Percentiles rank a stretch among this genome's conserved stretches.
Evolutionary conservation across 2,888 invertebrate species (phyloP).

Genomic region (Liopterus haemorrhoidalis): DNA sequence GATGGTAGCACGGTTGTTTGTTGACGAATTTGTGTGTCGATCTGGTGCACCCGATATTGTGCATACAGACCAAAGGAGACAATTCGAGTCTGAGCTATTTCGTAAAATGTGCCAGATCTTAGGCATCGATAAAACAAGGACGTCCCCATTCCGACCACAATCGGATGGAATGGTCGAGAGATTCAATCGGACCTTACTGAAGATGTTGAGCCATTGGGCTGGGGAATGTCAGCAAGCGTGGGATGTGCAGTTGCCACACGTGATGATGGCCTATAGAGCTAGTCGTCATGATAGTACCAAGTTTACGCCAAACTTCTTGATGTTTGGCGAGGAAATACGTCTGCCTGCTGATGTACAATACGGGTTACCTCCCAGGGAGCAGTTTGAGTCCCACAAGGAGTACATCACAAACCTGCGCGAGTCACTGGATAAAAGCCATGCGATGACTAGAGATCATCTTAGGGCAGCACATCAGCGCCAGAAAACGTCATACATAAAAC

Average conservation of each 20-base stretch:
- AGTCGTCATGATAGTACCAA: conserved; percentile 13
- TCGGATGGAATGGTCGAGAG: conserved; percentile 30
- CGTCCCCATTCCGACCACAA: conserved; percentile 29
- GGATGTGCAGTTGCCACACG: conserved; percentile 6
- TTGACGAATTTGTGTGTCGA: conserved; percentile 25
- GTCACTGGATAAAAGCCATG: not conserved
- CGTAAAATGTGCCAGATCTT: conserved; percentile 21
- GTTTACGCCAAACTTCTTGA: not conserved
- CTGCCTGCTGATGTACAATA: conserved; percentile 1
- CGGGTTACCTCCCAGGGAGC: not conserved
- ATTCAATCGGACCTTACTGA: conserved; percentile 28
- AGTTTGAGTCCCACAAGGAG: not conserved
- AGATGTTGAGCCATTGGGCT: conserved; percentile 14
- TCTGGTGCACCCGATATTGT: conserved; percentile 24
- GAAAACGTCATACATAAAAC: not conserved
- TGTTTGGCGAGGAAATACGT: not conserved
- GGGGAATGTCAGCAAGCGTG: conserved; percentile 9
- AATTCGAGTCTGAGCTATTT: conserved; percentile 31
- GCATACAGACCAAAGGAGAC: conserved; percentile 31
- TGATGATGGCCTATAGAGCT: conserved; percentile 10
- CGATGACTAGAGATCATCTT: not conserved
- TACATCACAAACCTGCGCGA: not conserved
- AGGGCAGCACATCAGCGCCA: not conserved
- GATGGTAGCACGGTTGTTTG: conserved; percentile 32
- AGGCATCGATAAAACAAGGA: conserved; percentile 27